A percentile compares a stretch with the other conserved stretches of the same genome.
These are phyloP conservation scores for Lepus timidus DNA, from an alignment of 2,113 vertebrate genomes.

Conservation along the genomic window DNA sequence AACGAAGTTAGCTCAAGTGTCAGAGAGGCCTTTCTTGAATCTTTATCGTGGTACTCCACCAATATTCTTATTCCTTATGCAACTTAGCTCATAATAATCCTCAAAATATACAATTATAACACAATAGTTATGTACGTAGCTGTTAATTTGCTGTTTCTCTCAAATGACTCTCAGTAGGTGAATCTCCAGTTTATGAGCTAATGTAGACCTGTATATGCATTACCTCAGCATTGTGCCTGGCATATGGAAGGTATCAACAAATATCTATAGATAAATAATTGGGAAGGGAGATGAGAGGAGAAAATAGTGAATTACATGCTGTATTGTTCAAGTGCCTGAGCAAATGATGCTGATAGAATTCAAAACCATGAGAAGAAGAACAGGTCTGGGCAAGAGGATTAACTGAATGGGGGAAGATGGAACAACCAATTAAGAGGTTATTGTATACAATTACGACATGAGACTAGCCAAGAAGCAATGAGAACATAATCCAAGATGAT, in stretches of 20 bases:
- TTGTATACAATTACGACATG: background rate
- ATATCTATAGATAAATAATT: background rate
- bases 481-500: slow-evolving; percentile 1
- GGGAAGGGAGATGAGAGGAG: background rate
- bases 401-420: slow-evolving; percentile 20
- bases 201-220: background rate
- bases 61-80: slow-evolving; percentile 37
- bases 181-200: background rate
- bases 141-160: slow-evolving; percentile 50
- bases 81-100: slow-evolving; percentile 5
- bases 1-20: background rate
- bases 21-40: slow-evolving; percentile 1
- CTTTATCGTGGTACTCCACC: background rate
- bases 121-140: slow-evolving; percentile 31
- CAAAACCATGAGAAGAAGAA: slow-evolving; percentile 4
- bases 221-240: background rate
- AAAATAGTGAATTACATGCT: slow-evolving; percentile 37
- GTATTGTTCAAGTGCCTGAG: slow-evolving; percentile 19
- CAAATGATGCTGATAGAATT: slow-evolving; percentile 29
- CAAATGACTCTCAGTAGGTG: background rate
- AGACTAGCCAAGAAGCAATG: background rate
- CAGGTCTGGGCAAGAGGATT: slow-evolving; percentile 66
- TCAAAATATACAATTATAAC: slow-evolving; percentile 39
- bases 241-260: background rate
- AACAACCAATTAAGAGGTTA: slow-evolving; percentile 14